These are phyloP conservation scores for Hirtodrosophila trivittata DNA, from an alignment of 2,888 invertebrate genomes.

Conservation along the genomic window DNA sequence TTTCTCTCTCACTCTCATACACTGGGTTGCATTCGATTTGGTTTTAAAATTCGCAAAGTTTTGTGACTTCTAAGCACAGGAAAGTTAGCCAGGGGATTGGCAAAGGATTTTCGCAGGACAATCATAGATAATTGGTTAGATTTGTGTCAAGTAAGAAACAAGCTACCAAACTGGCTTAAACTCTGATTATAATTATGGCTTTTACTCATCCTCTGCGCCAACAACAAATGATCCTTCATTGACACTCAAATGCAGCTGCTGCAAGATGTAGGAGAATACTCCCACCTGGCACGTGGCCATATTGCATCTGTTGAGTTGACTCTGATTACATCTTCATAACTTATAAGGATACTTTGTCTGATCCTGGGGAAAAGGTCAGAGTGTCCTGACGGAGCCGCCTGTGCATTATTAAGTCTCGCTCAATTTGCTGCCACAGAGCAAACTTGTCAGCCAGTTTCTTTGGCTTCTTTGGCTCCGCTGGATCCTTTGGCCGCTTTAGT, in stretches of 20 bases:
- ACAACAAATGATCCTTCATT: slow-evolving; percentile 1
- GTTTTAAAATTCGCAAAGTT: slow-evolving; percentile 69
- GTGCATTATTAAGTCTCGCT: slow-evolving; percentile 29
- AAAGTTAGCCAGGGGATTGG: slow-evolving; percentile 35
- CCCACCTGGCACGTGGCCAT: background rate
- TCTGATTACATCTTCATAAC: slow-evolving; percentile 44
- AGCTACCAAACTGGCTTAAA: slow-evolving; percentile 15
- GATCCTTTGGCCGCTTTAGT: slow-evolving; percentile 11
- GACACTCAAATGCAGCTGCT: too few relatives aligned
- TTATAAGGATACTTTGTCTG: slow-evolving; percentile 20
- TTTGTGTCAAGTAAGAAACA: slow-evolving; percentile 42
- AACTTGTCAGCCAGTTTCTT: slow-evolving; percentile 26
- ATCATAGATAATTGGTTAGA: slow-evolving; percentile 61
- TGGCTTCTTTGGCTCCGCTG: slow-evolving; percentile 12
- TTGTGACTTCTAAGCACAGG: slow-evolving; percentile 26
- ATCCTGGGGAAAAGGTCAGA: slow-evolving; percentile 12
- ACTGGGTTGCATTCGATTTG: slow-evolving; percentile 50
- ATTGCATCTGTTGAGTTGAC: background rate
- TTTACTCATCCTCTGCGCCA: background rate
- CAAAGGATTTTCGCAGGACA: slow-evolving; percentile 39
- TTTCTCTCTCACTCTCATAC: background rate
- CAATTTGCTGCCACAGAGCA: slow-evolving; percentile 38
- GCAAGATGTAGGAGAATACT: too few relatives aligned
- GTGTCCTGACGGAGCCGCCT: slow-evolving; percentile 6
- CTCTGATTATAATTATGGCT: slow-evolving; percentile 22